A percentile compares a stretch with the other conserved stretches of the same genome.
Evolutionary conservation across 2,888 invertebrate genomes (phyloP).

Genomic region (Platerodrilus igneus): DNA sequence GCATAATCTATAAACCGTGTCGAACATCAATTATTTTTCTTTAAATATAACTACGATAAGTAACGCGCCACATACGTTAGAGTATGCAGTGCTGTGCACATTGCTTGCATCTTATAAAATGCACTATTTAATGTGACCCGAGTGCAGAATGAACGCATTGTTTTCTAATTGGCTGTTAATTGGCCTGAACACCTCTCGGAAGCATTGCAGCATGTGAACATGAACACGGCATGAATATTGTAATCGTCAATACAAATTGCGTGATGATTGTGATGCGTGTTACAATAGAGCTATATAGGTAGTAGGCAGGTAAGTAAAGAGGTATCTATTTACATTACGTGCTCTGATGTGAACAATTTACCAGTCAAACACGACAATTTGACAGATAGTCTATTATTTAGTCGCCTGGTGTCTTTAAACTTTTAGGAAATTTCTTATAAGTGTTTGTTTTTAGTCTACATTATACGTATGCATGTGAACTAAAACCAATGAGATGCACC

Average conservation of each 20-base stretch:
- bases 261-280: conserved; percentile 34
- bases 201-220: conserved; percentile 31
- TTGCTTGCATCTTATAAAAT: no score
- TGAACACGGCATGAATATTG: conserved; percentile 31
- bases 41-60: no score
- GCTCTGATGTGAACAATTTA: conserved; percentile 32
- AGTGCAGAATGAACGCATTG: conserved; percentile 31
- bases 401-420: no score
- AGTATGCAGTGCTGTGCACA: no score
- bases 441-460: no score
- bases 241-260: conserved; percentile 33
- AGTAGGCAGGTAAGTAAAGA: conserved; percentile 34
- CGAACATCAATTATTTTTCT: conserved; percentile 18
- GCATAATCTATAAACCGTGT: conserved; percentile 15
- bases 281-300: no score
- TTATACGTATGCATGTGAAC: no score
- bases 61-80: conserved; percentile 16
- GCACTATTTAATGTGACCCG: conserved; percentile 31
- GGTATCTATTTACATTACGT: conserved; percentile 36
- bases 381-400: no score
- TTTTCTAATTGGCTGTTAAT: conserved; percentile 35
- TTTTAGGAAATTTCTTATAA: no score
- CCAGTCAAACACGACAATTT: conserved; percentile 31
- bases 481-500: no score
- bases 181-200: conserved; percentile 33